These are phyloP conservation scores for Valencia hispanica DNA, from an alignment of 2,797 vertebrate species.

Conservation along the genomic window DNA sequence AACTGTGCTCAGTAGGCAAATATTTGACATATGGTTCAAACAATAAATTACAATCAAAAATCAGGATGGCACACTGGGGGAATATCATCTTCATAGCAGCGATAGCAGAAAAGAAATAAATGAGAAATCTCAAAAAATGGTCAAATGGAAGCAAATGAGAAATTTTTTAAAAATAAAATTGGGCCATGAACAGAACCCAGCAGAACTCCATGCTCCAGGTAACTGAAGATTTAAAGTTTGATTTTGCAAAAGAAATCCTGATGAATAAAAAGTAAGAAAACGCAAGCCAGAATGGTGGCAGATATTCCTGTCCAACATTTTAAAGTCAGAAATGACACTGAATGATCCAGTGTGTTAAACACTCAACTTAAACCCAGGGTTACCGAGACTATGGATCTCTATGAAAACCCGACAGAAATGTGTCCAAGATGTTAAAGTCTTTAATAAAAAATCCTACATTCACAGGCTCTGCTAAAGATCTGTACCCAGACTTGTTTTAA, in stretches of 20 bases:
- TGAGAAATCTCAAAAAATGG: not conserved
- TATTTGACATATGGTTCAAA: not conserved
- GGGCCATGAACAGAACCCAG: not conserved
- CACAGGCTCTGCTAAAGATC: not conserved
- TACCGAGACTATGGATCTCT: not conserved
- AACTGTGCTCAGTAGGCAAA: not conserved
- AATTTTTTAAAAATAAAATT: not conserved
- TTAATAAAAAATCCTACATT: not conserved
- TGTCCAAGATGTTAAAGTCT: not conserved
- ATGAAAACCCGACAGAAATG: not conserved
- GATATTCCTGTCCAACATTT: not conserved
- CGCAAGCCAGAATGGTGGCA: not conserved
- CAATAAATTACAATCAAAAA: no score
- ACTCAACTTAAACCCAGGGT: not conserved
- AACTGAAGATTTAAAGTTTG: no score
- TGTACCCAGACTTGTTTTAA: not conserved
- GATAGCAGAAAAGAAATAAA: not conserved
- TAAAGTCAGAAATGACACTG: not conserved
- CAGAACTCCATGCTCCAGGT: not conserved
- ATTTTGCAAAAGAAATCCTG: not conserved
- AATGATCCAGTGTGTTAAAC: not conserved
- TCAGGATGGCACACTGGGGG: not conserved
- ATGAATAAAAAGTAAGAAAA: not conserved
- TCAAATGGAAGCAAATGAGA: not conserved
- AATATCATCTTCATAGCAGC: not conserved